Evolutionary conservation across 2,113 vertebrate species (phyloP).

Genomic region (Chaetodon trifascialis): DNA sequence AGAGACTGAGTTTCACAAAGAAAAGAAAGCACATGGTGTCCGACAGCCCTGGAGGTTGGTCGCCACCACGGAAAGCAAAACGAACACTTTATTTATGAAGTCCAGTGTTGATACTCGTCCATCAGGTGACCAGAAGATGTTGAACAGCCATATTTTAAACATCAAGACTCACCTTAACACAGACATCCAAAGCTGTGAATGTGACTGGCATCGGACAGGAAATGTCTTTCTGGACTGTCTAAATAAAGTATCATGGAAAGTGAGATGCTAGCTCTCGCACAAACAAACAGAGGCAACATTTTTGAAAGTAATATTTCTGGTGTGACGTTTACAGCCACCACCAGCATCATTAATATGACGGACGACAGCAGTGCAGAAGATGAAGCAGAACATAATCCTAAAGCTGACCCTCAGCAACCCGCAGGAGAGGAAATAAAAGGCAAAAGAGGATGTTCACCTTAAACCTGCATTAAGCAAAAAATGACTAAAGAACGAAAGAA

Average conservation of each 20-base stretch:
- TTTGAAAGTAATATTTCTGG: neutral
- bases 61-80: conserved; percentile 1
- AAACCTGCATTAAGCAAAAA: neutral
- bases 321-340: neutral
- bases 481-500: too few relatives aligned
- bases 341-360: neutral
- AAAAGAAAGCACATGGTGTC: conserved; percentile 71
- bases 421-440: neutral
- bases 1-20: conserved; percentile 23
- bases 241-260: neutral
- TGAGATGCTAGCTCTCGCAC: neutral
- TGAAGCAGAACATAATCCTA: neutral
- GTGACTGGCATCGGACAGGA: neutral
- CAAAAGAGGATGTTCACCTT: neutral
- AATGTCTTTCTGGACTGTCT: neutral
- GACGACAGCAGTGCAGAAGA: neutral
- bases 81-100: conserved; percentile 20
- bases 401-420: neutral
- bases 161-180: conserved; percentile 1
- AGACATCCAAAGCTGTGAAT: conserved; percentile 14
- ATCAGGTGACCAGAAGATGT: conserved; percentile 11
- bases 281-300: conserved; percentile 42
- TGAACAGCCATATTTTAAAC: neutral
- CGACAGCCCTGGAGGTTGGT: neutral
- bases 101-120: neutral